Conservation (phyloP, 2,113 vertebrate genomes). For the Scomber japonicus region DNA sequence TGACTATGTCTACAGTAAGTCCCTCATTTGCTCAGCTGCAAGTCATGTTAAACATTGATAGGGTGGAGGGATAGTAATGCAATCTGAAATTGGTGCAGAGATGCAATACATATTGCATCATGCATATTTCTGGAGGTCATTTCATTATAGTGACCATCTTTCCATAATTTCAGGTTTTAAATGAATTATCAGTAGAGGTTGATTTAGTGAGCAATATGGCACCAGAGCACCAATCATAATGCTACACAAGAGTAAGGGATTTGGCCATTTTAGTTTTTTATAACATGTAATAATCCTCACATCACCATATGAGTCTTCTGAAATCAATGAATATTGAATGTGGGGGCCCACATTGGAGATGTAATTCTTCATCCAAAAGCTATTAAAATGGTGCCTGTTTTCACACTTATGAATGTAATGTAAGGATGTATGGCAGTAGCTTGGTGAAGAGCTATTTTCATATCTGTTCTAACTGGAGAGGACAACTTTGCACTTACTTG, state of each 20-base stretch:
- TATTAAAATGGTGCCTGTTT: constrained; percentile 1
- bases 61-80: constrained; percentile 10
- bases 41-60: constrained; percentile 60
- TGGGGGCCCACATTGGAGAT: background rate
- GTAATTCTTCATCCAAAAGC: background rate
- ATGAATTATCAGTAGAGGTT: constrained; percentile 8
- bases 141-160: constrained; percentile 23
- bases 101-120: constrained; percentile 27
- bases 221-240: background rate
- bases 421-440: constrained; percentile 2
- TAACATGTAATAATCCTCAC: background rate
- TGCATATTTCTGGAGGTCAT: constrained; percentile 34
- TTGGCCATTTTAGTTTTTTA: constrained; percentile 8
- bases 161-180: constrained; percentile 15
- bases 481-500: background rate
- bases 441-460: constrained; percentile 5
- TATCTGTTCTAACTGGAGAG: constrained; percentile 14
- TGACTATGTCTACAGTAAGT: constrained; percentile 51
- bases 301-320: background rate
- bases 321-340: constrained; percentile 8
- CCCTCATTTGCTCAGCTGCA: constrained; percentile 49
- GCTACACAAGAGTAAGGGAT: background rate
- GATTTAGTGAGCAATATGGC: background rate
- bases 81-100: constrained; percentile 14
- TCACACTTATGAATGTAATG: background rate